These are phyloP conservation scores for Drosophila peninsularis DNA, from an alignment of 2,888 invertebrate species.

Conservation along the genomic window DNA sequence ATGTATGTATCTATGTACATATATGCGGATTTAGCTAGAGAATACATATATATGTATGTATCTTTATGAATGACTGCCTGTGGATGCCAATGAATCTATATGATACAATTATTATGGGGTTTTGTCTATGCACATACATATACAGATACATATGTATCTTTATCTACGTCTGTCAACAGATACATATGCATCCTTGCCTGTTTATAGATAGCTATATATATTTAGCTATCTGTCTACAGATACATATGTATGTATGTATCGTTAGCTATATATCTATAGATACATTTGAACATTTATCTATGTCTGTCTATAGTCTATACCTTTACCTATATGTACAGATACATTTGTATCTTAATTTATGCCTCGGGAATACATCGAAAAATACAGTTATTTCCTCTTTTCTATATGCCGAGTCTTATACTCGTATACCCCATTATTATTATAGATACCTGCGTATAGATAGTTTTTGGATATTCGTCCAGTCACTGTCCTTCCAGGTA, in stretches of 20 bases:
- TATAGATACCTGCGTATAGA: no score
- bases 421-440: no score
- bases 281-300: no score
- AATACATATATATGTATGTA: background rate
- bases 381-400: no score
- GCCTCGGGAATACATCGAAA: no score
- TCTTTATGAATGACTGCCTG: background rate
- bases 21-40: background rate
- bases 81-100: background rate
- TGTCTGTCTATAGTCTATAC: background rate
- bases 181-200: background rate
- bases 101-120: background rate
- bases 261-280: no score
- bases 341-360: background rate
- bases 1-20: no score
- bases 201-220: background rate
- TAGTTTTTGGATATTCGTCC: no score
- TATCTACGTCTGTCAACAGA: background rate
- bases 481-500: conserved; percentile 1
- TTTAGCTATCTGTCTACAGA: background rate
- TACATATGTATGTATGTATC: background rate
- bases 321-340: no score
- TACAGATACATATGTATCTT: background rate
- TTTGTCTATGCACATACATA: background rate
- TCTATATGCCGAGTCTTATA: no score